A percentile compares a stretch with the other conserved stretches of the same genome.
phyloP scores from a whole-genome alignment of 2,797 vertebrate species.

The Smutsia temminckii region DNA sequence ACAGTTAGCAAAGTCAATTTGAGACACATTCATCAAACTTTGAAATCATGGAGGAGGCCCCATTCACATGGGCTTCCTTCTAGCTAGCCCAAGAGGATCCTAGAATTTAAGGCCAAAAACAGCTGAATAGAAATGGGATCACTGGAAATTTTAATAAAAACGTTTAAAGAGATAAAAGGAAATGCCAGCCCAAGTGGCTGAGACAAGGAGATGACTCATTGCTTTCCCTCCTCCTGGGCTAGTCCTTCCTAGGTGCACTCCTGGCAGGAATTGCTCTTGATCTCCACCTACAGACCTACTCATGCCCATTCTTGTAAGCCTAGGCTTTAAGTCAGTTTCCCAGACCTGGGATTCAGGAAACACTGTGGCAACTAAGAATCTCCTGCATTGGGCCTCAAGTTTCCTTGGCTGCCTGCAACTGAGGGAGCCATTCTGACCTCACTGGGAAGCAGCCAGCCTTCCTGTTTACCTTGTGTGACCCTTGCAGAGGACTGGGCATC shows the following conservation, averaged over 20 bases:
- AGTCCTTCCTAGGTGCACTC: not conserved
- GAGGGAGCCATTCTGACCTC: not conserved
- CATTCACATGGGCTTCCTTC: not conserved
- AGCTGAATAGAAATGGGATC: conserved; percentile 34
- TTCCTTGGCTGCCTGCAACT: not conserved
- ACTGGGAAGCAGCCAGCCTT: not conserved
- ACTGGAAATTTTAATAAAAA: conserved; percentile 49
- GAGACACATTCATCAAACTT: conserved; percentile 32
- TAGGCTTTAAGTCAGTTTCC: not conserved
- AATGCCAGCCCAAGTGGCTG: not conserved
- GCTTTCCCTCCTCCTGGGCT: not conserved
- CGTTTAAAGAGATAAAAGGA: conserved; percentile 40
- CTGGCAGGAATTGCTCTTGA: not conserved
- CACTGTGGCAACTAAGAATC: not conserved
- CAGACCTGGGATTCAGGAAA: not conserved
- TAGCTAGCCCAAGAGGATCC: not conserved
- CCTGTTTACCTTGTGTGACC: not conserved
- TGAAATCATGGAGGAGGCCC: not conserved
- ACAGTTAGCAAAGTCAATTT: conserved; percentile 44
- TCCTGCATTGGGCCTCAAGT: not conserved
- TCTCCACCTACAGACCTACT: not conserved
- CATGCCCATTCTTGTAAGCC: not conserved
- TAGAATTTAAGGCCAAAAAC: not conserved
- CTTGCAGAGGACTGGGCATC: not conserved
- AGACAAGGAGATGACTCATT: not conserved